phyloP scores from a whole-genome alignment of 2,797 vertebrate species.

The Heteromormyrus szaboi region DNA sequence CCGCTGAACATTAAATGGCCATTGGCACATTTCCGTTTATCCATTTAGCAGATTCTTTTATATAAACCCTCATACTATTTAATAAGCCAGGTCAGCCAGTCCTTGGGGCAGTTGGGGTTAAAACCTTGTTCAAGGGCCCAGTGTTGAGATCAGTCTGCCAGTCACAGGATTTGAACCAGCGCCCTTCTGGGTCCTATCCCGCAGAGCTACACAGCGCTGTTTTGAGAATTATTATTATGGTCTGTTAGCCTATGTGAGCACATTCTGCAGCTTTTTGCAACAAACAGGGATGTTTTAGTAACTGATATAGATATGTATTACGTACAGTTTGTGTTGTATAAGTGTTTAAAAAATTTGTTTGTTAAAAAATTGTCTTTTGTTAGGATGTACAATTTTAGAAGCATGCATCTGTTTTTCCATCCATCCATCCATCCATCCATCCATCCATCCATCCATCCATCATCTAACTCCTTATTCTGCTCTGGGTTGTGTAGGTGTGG shows the following conservation, averaged over 20 bases:
- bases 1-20: background rate
- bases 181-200: background rate
- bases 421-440: background rate
- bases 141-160: background rate
- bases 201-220: background rate
- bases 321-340: background rate
- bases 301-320: background rate
- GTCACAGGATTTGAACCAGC: background rate
- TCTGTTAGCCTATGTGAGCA: background rate
- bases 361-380: background rate
- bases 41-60: background rate
- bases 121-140: background rate
- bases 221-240: background rate
- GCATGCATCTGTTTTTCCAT: background rate
- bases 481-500: background rate
- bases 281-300: background rate
- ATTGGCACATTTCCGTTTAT: background rate
- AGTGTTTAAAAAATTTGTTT: background rate
- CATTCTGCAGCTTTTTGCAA: background rate
- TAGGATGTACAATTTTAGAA: background rate
- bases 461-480: background rate
- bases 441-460: background rate
- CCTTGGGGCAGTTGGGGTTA: background rate
- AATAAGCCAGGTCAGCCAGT: background rate
- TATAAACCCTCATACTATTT: background rate